A percentile compares a stretch with the other conserved stretches of the same genome.
These are phyloP conservation scores for Acropternis orthonyx DNA, from an alignment of 2,797 vertebrate genomes.

Conservation along the genomic window DNA sequence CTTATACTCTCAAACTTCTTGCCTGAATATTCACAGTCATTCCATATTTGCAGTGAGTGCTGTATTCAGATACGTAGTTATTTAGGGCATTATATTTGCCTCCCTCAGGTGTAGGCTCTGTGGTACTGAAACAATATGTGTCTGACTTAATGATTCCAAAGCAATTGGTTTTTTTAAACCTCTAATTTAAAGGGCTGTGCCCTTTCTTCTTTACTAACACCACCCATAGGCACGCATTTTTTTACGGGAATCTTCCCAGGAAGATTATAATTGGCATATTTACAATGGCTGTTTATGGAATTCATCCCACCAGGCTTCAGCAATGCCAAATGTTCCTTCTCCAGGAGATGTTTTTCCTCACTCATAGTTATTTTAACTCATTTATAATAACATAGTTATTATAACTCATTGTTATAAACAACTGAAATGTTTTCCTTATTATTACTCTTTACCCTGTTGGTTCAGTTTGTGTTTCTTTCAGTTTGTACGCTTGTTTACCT, in stretches of 20 bases:
- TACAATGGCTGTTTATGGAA: conserved; percentile 15
- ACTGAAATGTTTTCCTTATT: background rate
- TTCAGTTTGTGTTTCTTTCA: conserved; percentile 18
- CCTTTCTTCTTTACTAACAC: background rate
- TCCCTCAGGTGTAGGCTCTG: background rate
- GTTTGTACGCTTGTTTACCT: background rate
- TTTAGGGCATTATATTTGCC: background rate
- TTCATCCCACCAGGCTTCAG: background rate
- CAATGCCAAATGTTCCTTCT: conserved; percentile 15
- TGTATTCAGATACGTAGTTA: background rate
- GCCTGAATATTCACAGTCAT: background rate
- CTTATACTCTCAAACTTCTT: background rate
- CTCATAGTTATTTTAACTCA: conserved; percentile 21
- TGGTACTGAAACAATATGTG: background rate
- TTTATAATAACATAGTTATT: too few species aligned
- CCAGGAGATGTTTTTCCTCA: conserved; percentile 15
- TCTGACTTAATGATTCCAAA: background rate
- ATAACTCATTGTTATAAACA: conserved; percentile 34
- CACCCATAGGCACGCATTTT: background rate
- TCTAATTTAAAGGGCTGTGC: background rate
- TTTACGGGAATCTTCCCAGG: conserved; percentile 20
- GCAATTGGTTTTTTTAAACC: background rate
- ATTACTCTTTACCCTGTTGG: background rate
- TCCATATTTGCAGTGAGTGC: background rate
- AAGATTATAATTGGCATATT: conserved; percentile 25